Conservation (phyloP, 2,888 invertebrate genomes). For the Pammene fasciana region DNA sequence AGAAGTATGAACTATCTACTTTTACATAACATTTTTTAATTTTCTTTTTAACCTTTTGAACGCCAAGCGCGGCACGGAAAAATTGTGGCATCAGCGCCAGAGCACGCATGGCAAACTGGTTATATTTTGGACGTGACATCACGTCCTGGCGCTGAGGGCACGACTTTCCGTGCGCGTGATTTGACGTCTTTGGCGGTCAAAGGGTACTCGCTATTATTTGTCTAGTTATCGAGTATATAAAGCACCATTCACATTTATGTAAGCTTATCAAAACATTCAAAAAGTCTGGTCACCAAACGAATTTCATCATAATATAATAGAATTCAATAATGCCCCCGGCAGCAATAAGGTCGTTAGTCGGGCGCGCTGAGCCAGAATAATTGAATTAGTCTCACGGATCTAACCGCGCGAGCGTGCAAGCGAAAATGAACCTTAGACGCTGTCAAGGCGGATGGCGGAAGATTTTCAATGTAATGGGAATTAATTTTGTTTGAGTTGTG, state of each 20-base stretch:
- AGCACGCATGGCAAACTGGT: no score
- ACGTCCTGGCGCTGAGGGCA: no score
- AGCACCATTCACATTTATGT: background rate
- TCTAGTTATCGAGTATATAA: no score
- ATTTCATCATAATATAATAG: slow-evolving; percentile 36
- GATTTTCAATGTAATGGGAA: slow-evolving; percentile 4
- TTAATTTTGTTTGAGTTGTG: slow-evolving; percentile 11
- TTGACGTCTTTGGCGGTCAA: no score
- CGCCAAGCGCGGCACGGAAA: no score
- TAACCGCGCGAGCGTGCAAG: slow-evolving; percentile 46
- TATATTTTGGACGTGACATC: no score
- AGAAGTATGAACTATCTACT: no score
- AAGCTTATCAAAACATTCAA: slow-evolving; percentile 3
- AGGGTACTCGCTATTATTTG: no score
- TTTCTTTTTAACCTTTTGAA: no score
- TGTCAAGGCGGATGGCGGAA: slow-evolving; percentile 5
- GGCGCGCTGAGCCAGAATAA: slow-evolving; percentile 72
- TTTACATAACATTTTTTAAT: no score
- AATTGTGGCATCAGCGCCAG: no score
- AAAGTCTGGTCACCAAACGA: background rate
- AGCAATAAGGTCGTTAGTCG: slow-evolving; percentile 72
- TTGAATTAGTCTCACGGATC: slow-evolving; percentile 67
- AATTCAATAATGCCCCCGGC: slow-evolving; percentile 42
- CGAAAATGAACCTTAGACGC: slow-evolving; percentile 20
- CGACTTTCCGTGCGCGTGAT: no score